Evolutionary conservation across 30 jellyfish, hydroid and myxozoan species (phyloP).

Genomic region (Pseudorhiza aurosa): DNA sequence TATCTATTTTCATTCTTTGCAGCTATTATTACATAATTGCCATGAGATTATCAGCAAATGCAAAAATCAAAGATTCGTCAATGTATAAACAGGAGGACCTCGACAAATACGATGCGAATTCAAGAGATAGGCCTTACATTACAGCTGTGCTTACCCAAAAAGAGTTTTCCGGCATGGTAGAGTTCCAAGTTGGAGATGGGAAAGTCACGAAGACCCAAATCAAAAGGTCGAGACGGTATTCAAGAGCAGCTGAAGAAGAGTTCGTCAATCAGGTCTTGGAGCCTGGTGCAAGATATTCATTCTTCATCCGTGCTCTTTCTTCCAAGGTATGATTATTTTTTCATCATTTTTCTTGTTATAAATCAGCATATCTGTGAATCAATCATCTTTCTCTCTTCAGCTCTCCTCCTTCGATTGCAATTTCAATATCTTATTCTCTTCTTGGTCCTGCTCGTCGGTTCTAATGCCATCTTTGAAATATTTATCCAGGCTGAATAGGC

Average conservation of each 20-base stretch:
- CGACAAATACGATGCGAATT: constrained; percentile 12
- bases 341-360: not conserved
- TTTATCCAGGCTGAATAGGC: no score
- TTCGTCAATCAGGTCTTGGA: constrained; percentile 39
- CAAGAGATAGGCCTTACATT: constrained; percentile 53
- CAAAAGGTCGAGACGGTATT: constrained; percentile 15
- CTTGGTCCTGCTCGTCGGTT: no score
- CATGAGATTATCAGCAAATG: not conserved
- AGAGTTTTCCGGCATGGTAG: not conserved
- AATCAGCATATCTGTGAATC: not conserved
- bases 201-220: not conserved
- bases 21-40: constrained; percentile 53
- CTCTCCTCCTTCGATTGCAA: no score
- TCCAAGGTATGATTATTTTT: constrained; percentile 22
- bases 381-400: no score
- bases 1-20: not conserved
- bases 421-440: no score
- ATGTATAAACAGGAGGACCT: constrained; percentile 35
- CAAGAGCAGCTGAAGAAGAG: constrained; percentile 32
- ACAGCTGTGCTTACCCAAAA: constrained; percentile 53
- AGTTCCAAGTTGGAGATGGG: constrained; percentile 61
- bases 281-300: constrained; percentile 39
- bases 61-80: constrained; percentile 11
- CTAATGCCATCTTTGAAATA: no score
- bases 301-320: constrained; percentile 45